Evolutionary conservation across 1,140 invertebrate species (phyloP).

Genomic region (Ostrea edulis): DNA sequence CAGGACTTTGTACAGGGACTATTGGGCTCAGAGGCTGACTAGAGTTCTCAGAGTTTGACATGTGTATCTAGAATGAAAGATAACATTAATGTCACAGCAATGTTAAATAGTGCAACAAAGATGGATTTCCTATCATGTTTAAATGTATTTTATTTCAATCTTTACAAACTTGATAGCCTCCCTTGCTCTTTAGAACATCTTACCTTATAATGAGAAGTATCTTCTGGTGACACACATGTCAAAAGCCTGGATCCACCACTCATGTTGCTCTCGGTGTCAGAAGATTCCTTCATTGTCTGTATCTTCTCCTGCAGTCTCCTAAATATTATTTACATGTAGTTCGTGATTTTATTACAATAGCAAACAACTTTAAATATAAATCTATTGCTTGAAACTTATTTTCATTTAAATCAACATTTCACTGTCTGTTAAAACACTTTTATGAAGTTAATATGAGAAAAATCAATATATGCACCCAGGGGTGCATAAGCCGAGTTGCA

Average conservation of each 20-base stretch:
- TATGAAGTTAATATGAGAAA: too few relatives aligned
- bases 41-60: constrained; percentile 25
- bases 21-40: constrained; percentile 21
- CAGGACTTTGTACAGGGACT: constrained; percentile 19
- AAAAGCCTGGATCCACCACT: constrained; percentile 49
- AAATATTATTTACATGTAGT: not conserved
- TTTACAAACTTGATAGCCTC: not conserved
- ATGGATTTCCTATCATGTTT: not conserved
- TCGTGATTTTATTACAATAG: too few relatives aligned
- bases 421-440: not conserved
- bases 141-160: not conserved
- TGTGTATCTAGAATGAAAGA: not conserved
- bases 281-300: constrained; percentile 52
- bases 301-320: constrained; percentile 55
- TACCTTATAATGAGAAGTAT: constrained; percentile 35
- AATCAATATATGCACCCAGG: too few relatives aligned
- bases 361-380: not conserved
- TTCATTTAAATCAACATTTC: not conserved
- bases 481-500: too few relatives aligned
- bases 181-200: not conserved
- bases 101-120: not conserved
- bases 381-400: not conserved
- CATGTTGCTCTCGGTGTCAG: constrained; percentile 58
- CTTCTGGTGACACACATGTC: not conserved
- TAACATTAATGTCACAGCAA: not conserved